Base-by-base conservation (phyloP, 2,888 invertebrate species). In the Drosophila setosimentum region DNA sequence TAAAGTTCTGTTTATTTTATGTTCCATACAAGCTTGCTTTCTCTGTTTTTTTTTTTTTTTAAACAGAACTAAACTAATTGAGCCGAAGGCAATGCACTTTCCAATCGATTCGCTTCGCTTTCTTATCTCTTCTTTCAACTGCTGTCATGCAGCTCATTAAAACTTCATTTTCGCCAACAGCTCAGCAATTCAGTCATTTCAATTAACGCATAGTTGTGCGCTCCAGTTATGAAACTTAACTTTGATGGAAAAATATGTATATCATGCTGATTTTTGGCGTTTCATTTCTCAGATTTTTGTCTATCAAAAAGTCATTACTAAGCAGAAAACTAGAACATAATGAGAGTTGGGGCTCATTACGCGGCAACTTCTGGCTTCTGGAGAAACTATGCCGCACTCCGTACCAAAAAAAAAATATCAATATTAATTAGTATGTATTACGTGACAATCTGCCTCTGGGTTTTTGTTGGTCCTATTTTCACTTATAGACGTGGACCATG, bases 371-470 rank as follows among this genome's bases (percentile, higher is more conserved):
- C 37, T 24, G 48, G 3, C 45, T 16, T 32, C 35, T 45, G 3
- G 27, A 3, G 3, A 27, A 29, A 50, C 27, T 24, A 33, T 27
- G 11, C 7, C 45, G 45, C 24, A 45, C 45, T 45, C 13, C 21
- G 45, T 16, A 4, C 16, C 16, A 24, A n/a, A n/a, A n/a, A 21
- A 21, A 16, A 73, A 89, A 89, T 85, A 85, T 90, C 85, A 90
- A 85, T 85, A 85, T 85, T 85, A 85, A 85, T 85, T 85, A 85
- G 85, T 90, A 64, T 81, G 85, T 76, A 90, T 90, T 85, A 90
- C 91, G 85, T 90, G 91, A 89, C 89, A 90, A 90, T 72, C 76
- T 74, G 77, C 54, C 49, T 64, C 59, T 55, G 37, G 54, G 50
- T 51, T 51, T 48, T 42, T 51, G 11, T 35, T 27, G 24, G 24